These are phyloP conservation scores for Lophius piscatorius DNA, from an alignment of 2,113 vertebrate genomes.

Conservation along the genomic window DNA sequence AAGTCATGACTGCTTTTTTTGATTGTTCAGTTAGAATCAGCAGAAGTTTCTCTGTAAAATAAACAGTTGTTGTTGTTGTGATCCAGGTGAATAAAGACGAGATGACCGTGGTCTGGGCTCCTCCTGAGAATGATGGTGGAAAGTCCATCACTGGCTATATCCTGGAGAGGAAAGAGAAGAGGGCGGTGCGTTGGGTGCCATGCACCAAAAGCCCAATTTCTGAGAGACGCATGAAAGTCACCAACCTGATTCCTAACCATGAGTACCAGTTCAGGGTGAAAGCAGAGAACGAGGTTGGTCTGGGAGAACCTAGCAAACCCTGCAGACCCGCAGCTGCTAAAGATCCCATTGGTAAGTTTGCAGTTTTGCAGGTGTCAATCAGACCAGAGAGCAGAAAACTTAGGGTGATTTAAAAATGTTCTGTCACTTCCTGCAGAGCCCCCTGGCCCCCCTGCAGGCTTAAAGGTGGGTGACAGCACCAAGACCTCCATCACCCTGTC, in stretches of 20 bases:
- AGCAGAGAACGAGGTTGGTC: slow-evolving; percentile 96
- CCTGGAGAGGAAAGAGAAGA: slow-evolving; percentile 95
- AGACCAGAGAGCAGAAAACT: not conserved
- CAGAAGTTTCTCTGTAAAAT: not conserved
- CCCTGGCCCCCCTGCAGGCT: slow-evolving; percentile 91
- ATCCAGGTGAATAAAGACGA: slow-evolving; percentile 89
- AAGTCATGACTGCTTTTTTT: not conserved
- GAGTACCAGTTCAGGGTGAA: slow-evolving; percentile 99
- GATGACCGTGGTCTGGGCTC: slow-evolving; percentile 98
- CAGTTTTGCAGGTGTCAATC: not conserved
- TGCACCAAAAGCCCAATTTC: slow-evolving; percentile 94
- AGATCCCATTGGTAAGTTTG: slow-evolving; percentile 92
- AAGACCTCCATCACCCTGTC: slow-evolving; percentile 89
- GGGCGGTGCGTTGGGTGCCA: slow-evolving; percentile 90
- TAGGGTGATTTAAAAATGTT: not conserved
- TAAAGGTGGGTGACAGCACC: slow-evolving; percentile 95
- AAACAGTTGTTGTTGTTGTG: not conserved
- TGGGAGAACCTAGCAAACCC: slow-evolving; percentile 95
- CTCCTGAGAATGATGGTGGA: slow-evolving; percentile 96
- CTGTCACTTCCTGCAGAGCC: slow-evolving; percentile 83
- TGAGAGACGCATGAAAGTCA: slow-evolving; percentile 94
- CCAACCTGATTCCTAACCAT: slow-evolving; percentile 92
- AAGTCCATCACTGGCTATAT: slow-evolving; percentile 98
- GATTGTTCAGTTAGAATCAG: not conserved
- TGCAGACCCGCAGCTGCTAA: slow-evolving; percentile 93